Percentiles rank a stretch among this genome's conserved stretches.
Conservation (phyloP, 37 sponge, comb jelly and placozoan genomes). For the Agelas oroides region DNA sequence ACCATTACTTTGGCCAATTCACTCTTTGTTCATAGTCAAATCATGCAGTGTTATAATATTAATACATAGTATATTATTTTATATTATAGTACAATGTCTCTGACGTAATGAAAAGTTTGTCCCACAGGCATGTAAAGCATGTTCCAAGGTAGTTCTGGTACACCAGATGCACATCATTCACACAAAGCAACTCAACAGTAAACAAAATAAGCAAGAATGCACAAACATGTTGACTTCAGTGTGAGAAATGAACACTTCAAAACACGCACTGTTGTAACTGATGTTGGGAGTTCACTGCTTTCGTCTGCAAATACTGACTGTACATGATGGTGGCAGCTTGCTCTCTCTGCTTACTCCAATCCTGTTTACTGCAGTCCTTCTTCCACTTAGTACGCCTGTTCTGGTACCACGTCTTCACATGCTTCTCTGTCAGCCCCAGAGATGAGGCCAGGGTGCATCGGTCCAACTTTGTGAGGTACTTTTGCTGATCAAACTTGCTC, state of each 20-base stretch:
- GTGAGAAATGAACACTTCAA: no score
- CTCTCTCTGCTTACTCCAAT: slow-evolving; percentile 81
- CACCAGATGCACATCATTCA: no score
- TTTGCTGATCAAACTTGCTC: slow-evolving; percentile 58
- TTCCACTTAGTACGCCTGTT: slow-evolving; percentile 81
- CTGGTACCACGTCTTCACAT: slow-evolving; percentile 89
- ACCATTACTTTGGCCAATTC: not conserved
- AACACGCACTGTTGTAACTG: no score
- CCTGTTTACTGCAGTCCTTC: slow-evolving; percentile 62
- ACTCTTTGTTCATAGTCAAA: not conserved
- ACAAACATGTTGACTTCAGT: no score
- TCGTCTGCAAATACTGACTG: slow-evolving; percentile 57
- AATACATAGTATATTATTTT: no score
- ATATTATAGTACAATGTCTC: no score
- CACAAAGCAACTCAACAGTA: no score
- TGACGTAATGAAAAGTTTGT: no score
- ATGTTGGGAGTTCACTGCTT: not conserved
- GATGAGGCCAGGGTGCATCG: slow-evolving; percentile 39
- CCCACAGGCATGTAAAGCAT: no score
- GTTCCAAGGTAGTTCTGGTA: no score
- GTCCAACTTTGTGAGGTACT: slow-evolving; percentile 72
- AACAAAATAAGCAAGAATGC: no score
- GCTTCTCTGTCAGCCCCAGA: slow-evolving; percentile 73
- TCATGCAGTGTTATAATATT: no score
- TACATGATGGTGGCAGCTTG: slow-evolving; percentile 72